Percentiles rank a stretch among this genome's conserved stretches.
phyloP scores from a whole-genome alignment of 2,888 invertebrate species.

The Stenichneumon culpator region DNA sequence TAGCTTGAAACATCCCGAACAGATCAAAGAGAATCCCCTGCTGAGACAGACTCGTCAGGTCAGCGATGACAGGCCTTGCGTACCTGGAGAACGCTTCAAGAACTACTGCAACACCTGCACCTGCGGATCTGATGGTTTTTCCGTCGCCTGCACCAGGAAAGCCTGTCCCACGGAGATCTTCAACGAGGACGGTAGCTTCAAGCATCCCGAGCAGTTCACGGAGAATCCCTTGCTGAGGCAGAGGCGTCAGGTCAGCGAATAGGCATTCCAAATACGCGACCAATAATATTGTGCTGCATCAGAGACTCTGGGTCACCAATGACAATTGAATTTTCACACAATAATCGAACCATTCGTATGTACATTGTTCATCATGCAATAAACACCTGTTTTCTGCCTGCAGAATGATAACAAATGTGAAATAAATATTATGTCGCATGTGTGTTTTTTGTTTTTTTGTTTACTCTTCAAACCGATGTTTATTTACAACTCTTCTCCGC shows the following conservation, averaged over 20 bases:
- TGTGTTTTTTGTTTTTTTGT: neutral
- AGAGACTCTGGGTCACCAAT: neutral
- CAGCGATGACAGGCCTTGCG: neutral
- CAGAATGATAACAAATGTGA: no score
- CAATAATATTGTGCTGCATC: neutral
- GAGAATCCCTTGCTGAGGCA: neutral
- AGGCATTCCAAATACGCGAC: neutral
- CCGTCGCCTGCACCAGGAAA: slow-evolving; percentile 58
- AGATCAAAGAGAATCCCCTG: neutral
- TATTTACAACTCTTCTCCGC: neutral
- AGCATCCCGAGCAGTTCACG: neutral
- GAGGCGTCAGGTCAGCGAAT: neutral
- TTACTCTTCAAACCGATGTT: neutral
- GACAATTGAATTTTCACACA: neutral
- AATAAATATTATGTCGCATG: no score
- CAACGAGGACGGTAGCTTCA: slow-evolving; percentile 53
- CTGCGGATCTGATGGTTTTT: slow-evolving; percentile 86
- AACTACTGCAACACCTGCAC: slow-evolving; percentile 87
- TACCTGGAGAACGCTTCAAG: slow-evolving; percentile 57
- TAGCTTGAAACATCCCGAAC: slow-evolving; percentile 26
- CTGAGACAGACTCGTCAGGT: neutral
- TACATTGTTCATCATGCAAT: no score
- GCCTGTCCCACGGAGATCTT: neutral
- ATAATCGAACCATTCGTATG: no score
- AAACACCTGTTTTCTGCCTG: no score